Evolutionary conservation across 2,797 vertebrate species (phyloP).

Genomic region (Sciaenops ocellatus): DNA sequence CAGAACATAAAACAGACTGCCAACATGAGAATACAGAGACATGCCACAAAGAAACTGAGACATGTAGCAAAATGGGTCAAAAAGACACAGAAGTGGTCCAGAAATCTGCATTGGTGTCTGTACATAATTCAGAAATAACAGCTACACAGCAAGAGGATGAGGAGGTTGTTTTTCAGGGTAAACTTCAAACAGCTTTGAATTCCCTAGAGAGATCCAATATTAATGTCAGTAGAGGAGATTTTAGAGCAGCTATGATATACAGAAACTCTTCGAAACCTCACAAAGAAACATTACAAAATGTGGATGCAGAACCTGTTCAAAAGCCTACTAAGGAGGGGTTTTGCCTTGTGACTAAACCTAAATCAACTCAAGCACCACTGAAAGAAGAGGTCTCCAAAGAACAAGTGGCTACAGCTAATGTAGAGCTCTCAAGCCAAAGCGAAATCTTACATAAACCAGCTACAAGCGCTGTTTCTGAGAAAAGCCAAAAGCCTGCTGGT

Average conservation of each 20-base stretch:
- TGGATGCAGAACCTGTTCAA: constrained; percentile 60
- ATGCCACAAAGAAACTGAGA: constrained; percentile 72
- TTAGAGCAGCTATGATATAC: constrained; percentile 93
- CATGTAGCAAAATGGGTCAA: constrained; percentile 73
- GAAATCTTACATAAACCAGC: constrained; percentile 44
- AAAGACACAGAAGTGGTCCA: constrained; percentile 61
- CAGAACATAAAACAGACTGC: constrained; percentile 62
- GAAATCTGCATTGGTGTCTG: constrained; percentile 73
- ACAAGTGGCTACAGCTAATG: constrained; percentile 29
- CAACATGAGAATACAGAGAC: constrained; percentile 76
- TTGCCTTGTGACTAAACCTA: constrained; percentile 75
- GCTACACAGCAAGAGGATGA: constrained; percentile 80
- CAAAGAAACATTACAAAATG: constrained; percentile 75
- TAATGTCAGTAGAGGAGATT: constrained; percentile 89
- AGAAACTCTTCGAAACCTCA: constrained; percentile 84
- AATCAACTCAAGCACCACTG: constrained; percentile 85
- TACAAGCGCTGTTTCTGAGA: constrained; percentile 34
- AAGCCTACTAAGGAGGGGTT: constrained; percentile 52
- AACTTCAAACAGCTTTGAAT: constrained; percentile 86
- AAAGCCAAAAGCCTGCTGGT: constrained; percentile 69
- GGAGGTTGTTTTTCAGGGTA: constrained; percentile 85
- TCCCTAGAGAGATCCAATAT: constrained; percentile 89
- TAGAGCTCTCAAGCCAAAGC: constrained; percentile 35
- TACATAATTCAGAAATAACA: constrained; percentile 77
- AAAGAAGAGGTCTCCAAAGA: constrained; percentile 69